These are phyloP conservation scores for Agrochola macilenta DNA, from an alignment of 2,888 invertebrate genomes.

Conservation along the genomic window DNA sequence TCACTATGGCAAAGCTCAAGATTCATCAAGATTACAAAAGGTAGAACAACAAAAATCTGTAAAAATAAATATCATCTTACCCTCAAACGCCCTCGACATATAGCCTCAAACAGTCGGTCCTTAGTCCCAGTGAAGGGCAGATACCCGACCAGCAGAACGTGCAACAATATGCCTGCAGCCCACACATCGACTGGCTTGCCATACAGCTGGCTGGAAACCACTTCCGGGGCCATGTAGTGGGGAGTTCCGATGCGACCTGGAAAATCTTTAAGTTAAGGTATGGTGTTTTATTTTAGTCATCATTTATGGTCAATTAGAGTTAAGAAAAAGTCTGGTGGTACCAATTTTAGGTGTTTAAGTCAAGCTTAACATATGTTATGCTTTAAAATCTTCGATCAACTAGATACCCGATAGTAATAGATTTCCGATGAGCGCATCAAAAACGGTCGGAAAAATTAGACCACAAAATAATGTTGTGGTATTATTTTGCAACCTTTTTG, in stretches of 20 bases:
- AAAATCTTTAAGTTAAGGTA: constrained; percentile 33
- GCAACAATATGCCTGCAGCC: constrained; percentile 98
- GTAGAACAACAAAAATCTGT: no score
- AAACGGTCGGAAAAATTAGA: no score
- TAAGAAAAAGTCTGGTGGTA: constrained; percentile 7
- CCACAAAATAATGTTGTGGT: no score
- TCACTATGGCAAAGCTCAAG: background rate
- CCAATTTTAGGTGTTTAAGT: background rate
- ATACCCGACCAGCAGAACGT: constrained; percentile 97
- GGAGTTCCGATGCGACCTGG: constrained; percentile 98
- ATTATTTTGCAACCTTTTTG: no score
- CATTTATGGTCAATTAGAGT: no score
- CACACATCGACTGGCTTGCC: constrained; percentile 99
- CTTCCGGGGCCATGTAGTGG: constrained; percentile 99
- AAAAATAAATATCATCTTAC: constrained; percentile 84
- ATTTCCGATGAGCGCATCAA: no score
- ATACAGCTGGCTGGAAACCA: constrained; percentile 97
- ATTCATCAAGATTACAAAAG: no score
- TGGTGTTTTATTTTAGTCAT: constrained; percentile 1
- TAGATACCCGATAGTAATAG: no score
- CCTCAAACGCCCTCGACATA: constrained; percentile 95
- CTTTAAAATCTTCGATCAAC: background rate
- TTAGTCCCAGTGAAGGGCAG: constrained; percentile 99
- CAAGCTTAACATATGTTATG: background rate
- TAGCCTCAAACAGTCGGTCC: constrained; percentile 97